Evolutionary conservation across 2,888 invertebrate species (phyloP), one percentile per base, ranked within the genome.

Genomic region (Calameuta filiformis): DNA sequence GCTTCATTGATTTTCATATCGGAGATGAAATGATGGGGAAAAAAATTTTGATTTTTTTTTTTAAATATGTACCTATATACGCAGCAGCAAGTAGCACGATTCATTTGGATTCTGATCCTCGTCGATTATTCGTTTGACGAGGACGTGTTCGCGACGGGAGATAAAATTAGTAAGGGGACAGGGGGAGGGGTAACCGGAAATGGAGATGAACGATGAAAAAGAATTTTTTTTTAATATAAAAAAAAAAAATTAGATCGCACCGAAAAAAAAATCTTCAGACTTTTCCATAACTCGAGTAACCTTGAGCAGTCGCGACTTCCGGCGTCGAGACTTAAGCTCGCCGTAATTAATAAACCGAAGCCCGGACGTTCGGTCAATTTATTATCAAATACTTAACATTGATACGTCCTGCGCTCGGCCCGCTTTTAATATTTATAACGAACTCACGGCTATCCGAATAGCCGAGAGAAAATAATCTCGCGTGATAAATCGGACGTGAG

Each of bases 351-450:
- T 76, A 73, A 68, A 73, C 76, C 73, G 15, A 40, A 73, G 33
- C n/a, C 78, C 78, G 78, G 78, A 78, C 68, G 78, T 35, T 78
- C 75, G 78, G 75, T 76, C 75, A 78, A 78, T 78, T 78, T 78
- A 78, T 78, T 76, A 76, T 78, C 78, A 33, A 76, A 78, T 73
- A 78, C 76, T 76, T 76, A 68, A 56, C 35, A 68, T 73, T 76
- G 78, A 76, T 76, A 68, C 82, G 68, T 34, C 33, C 73, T 35
- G 68, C 68, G 77, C 79, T 35, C 37, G 35, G 80, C 80, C 75
- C 76, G 76, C 69, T 78, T 73, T 69, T 34, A 34, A 77, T 75
- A 77, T 77, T 68, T 75, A 68, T 77, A 77, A 76, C 76, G 40
- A 69, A 68, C 35, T 77, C 77, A 34, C 37, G 73, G 68, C 73